Evolutionary conservation across 2,797 vertebrate species (phyloP).

Genomic region (Hoplostethus atlanticus): DNA sequence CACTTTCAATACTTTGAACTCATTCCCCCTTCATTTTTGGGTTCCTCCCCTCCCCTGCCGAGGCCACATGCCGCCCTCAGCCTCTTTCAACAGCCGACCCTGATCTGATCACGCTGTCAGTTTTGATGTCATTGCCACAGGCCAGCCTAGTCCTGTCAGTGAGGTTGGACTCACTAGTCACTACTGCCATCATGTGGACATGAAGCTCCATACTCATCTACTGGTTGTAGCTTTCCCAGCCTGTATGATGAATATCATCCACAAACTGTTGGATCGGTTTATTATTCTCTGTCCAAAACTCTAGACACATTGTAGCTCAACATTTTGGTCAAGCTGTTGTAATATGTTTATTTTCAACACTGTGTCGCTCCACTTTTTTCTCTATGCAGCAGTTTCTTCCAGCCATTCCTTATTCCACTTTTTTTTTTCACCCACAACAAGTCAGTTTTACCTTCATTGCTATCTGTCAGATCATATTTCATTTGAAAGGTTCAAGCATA

Average conservation of each 20-base stretch:
- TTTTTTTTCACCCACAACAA: not conserved
- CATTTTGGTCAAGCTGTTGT: not conserved
- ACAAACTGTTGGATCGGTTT: not conserved
- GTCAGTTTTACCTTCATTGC: not conserved
- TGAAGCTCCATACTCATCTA: not conserved
- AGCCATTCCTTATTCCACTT: not conserved
- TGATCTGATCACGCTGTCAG: not conserved
- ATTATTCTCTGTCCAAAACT: not conserved
- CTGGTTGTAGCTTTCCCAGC: not conserved
- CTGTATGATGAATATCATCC: not conserved
- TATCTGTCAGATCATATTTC: not conserved
- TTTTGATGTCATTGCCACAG: slow-evolving; percentile 21
- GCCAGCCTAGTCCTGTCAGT: not conserved
- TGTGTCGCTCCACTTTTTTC: no score
- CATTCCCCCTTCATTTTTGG: no score
- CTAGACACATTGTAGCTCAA: not conserved
- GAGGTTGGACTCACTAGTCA: not conserved
- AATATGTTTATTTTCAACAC: not conserved
- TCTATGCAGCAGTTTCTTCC: not conserved
- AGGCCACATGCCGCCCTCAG: slow-evolving; percentile 9
- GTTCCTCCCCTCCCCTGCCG: not conserved
- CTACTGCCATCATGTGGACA: slow-evolving; percentile 73
- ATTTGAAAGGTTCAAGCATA: not conserved
- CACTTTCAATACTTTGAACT: no score
- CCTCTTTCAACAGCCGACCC: slow-evolving; percentile 8